Evolutionary conservation across 2,797 vertebrate genomes (phyloP), one percentile per base, ranked within the genome.

Genomic region (Neopelma chrysocephalum): DNA sequence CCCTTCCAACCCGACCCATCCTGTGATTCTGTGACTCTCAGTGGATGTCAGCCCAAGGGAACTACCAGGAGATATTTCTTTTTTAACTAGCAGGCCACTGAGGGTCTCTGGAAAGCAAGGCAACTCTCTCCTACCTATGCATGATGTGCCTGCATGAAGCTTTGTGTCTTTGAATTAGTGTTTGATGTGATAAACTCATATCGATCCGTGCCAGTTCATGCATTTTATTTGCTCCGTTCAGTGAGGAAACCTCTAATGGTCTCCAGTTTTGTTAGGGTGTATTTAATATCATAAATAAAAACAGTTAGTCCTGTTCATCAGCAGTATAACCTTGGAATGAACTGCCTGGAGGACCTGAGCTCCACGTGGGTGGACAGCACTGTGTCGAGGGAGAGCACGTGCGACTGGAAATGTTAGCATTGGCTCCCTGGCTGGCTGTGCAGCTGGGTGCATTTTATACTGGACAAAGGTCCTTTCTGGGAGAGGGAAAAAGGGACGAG

Each of bases 391-490:
- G 90, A 89, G 76, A 92, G 70, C 84, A 79, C 11, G 51, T 94
- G 73, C 36, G 12, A 5, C 32, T 71, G 54, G 78, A 42, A 87
- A 25, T 83, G 68, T 64, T 60, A 70, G 53, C 53, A 1, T 38
- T 87, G 94, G 87, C 92, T 93, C 50, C 51, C 5, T 56, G 0
- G 0, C 56, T 66, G 89, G 15, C 56, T 68, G 45, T 65, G 86
- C 96, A 97, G 93, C 95, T 96, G 96, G 45, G 38, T 23, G 34
- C 27, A 23, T 82, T 88, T 87, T 43, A 27, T 51, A 20, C 75
- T n/a, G 83, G 88, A 97, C 96, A 96, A 94, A 65, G 86, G 64
- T 75, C 75, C 90, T 95, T 96, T 95, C 86, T 97, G 56, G 86
- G 82, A 79, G 21, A 89, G 60, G 43, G 75, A 69, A 91, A 78